These are phyloP conservation scores for Drosophila nigrodunni DNA, from an alignment of 1,140 invertebrate species.

Conservation along the genomic window DNA sequence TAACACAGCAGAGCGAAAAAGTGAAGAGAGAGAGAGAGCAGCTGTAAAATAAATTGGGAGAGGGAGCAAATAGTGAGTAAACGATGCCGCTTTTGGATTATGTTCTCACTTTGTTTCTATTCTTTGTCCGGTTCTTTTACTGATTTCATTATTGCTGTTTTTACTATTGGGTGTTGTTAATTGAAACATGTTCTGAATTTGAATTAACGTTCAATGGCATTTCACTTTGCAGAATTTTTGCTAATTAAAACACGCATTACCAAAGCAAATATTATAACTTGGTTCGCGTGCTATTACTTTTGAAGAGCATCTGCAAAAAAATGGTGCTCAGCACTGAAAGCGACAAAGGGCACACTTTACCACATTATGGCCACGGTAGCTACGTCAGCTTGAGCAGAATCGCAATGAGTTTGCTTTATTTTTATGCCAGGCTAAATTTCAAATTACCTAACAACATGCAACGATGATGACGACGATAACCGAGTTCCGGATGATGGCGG, in stretches of 20 bases:
- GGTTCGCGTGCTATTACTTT: conserved; percentile 22
- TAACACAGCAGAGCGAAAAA: conserved; percentile 26
- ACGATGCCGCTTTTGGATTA: conserved; percentile 38
- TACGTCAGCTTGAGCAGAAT: conserved; percentile 8
- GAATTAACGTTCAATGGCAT: conserved; percentile 75
- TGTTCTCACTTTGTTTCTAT: conserved; percentile 36
- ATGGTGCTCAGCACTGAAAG: conserved; percentile 22
- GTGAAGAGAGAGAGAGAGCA: conserved; percentile 29
- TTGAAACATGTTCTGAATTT: conserved; percentile 75
- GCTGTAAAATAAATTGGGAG: background rate
- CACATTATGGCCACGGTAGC: conserved; percentile 32
- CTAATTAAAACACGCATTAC: conserved; percentile 66
- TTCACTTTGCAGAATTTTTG: conserved; percentile 51
- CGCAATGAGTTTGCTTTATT: conserved; percentile 17
- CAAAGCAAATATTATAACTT: conserved; percentile 28
- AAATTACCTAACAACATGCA: conserved; percentile 65
- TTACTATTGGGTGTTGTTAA: conserved; percentile 53
- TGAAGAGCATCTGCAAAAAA: conserved; percentile 42
- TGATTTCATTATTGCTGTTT: background rate
- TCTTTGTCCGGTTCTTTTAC: conserved; percentile 31
- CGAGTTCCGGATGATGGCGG: conserved; percentile 12
- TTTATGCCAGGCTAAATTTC: conserved; percentile 34
- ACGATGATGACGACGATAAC: conserved; percentile 27
- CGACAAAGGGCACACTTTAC: conserved; percentile 50
- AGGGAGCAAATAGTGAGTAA: background rate